Percentiles rank a stretch among this genome's conserved stretches.
These are phyloP conservation scores for Popillia japonica DNA, from an alignment of 1,140 invertebrate species.

Conservation along the genomic window DNA sequence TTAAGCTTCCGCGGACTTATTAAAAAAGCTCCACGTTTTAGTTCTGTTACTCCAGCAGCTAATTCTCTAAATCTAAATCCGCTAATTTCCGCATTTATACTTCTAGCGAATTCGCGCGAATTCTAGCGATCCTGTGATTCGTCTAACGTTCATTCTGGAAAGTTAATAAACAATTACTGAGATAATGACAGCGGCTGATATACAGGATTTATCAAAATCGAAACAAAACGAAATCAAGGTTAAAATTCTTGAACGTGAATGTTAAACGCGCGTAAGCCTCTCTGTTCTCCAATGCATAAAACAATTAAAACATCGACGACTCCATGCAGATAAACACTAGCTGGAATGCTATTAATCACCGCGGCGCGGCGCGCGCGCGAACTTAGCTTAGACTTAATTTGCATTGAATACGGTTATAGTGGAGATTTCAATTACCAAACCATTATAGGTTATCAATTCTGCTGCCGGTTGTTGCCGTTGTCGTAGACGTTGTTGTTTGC, in stretches of 20 bases:
- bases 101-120: too few relatives aligned
- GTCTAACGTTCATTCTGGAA: neutral
- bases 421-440: slow-evolving; percentile 33
- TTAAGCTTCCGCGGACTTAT: too few relatives aligned
- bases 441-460: slow-evolving; percentile 34
- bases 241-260: slow-evolving; percentile 10
- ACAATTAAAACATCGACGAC: slow-evolving; percentile 18
- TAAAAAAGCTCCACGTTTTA: too few relatives aligned
- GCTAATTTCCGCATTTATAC: too few relatives aligned
- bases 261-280: neutral
- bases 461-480: slow-evolving; percentile 1
- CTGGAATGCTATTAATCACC: slow-evolving; percentile 30
- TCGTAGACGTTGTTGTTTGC: neutral
- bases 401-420: slow-evolving; percentile 31
- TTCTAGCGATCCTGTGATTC: neutral
- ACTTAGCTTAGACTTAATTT: slow-evolving; percentile 30
- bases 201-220: slow-evolving; percentile 24
- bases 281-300: neutral
- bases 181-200: neutral
- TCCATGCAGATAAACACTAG: slow-evolving; percentile 27
- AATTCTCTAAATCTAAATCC: too few relatives aligned
- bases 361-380: neutral
- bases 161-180: neutral
- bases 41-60: too few relatives aligned
- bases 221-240: slow-evolving; percentile 27